A percentile compares a stretch with the other conserved stretches of the same genome.
These are phyloP conservation scores for Acrobasis suavella DNA, from an alignment of 2,888 invertebrate species.

Conservation along the genomic window DNA sequence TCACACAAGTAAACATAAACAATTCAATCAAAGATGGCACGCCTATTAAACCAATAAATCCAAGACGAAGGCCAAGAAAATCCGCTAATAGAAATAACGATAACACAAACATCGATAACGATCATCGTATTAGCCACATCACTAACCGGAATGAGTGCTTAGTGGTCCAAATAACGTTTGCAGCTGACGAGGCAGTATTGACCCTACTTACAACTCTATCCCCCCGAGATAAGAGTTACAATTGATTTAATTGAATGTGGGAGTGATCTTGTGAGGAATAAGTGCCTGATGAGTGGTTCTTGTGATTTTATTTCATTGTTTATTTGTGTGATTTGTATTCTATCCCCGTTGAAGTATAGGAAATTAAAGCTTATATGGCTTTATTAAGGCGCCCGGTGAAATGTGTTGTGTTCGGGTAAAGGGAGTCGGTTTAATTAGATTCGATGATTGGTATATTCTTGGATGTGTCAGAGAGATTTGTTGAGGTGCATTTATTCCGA, in stretches of 20 bases:
- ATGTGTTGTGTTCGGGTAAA: constrained; percentile 26
- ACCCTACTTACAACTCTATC: constrained; percentile 35
- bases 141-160: constrained; percentile 52
- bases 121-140: constrained; percentile 38
- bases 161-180: constrained; percentile 31
- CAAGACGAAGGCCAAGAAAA: constrained; percentile 19
- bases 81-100: constrained; percentile 20
- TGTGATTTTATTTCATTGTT: constrained; percentile 75
- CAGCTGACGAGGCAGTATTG: constrained; percentile 24
- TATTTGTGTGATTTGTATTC: constrained; percentile 65
- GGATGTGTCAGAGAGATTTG: constrained; percentile 8
- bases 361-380: constrained; percentile 49
- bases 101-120: constrained; percentile 33
- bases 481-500: neutral
- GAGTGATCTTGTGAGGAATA: constrained; percentile 40
- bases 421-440: constrained; percentile 28
- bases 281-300: constrained; percentile 67
- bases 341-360: constrained; percentile 38
- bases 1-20: constrained; percentile 3
- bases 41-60: constrained; percentile 18
- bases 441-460: constrained; percentile 16
- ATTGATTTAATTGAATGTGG: constrained; percentile 8
- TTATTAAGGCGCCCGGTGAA: constrained; percentile 39
- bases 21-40: neutral
- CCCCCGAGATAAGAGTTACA: constrained; percentile 31